phyloP scores from a whole-genome alignment of 2,113 vertebrate species.

The Girardinichthys multiradiatus region DNA sequence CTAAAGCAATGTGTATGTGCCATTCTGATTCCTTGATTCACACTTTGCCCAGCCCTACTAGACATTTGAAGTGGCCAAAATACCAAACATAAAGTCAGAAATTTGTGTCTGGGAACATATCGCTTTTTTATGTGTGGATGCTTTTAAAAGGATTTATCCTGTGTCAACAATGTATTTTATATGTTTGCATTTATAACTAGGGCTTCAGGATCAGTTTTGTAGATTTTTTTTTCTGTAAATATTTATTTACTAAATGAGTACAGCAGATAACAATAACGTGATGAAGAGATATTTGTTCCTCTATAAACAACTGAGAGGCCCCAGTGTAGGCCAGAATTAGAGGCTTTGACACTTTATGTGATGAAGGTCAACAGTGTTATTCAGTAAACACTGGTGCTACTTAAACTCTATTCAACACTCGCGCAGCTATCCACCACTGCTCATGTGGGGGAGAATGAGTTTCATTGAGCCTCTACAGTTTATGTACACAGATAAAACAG shows the following conservation, averaged over 20 bases:
- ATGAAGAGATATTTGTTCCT: background rate
- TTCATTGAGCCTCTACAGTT: slow-evolving; percentile 16
- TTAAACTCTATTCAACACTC: slow-evolving; percentile 4
- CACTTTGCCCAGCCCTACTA: too few relatives aligned
- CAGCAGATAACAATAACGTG: background rate
- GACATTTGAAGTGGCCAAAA: too few relatives aligned
- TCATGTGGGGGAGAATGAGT: background rate
- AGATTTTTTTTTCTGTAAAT: background rate
- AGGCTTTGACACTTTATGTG: slow-evolving; percentile 3
- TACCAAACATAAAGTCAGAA: too few relatives aligned
- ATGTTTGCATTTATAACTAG: background rate
- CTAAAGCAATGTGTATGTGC: too few relatives aligned
- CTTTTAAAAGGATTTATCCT: too few relatives aligned
- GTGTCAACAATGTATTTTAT: background rate
- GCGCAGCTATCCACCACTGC: background rate
- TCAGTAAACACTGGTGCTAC: slow-evolving; percentile 20
- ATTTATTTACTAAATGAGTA: background rate
- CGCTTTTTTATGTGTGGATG: too few relatives aligned
- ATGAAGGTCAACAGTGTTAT: slow-evolving; percentile 42
- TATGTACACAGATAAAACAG: background rate
- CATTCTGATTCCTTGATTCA: too few relatives aligned
- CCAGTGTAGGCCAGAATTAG: slow-evolving; percentile 6
- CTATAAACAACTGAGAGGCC: slow-evolving; percentile 2
- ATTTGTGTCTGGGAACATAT: too few relatives aligned
- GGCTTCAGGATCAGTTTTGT: background rate